These are phyloP conservation scores for Anarhynchus alexandrinus DNA, from an alignment of 2,113 vertebrate species.

Conservation along the genomic window DNA sequence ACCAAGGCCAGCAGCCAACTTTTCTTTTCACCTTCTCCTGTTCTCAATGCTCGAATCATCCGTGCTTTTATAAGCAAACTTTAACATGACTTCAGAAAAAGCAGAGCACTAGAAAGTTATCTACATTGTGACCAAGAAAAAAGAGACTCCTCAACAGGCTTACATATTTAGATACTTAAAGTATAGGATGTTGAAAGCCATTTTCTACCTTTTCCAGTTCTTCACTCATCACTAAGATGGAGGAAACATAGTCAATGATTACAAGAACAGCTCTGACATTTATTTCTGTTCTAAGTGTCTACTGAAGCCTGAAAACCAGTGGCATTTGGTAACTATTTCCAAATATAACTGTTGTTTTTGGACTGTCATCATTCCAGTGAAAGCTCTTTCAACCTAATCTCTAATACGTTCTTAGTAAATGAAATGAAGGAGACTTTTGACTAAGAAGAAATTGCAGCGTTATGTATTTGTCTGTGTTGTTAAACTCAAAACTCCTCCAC, in stretches of 20 bases:
- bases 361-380: background rate
- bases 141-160: background rate
- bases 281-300: background rate
- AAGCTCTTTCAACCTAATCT: constrained; percentile 2
- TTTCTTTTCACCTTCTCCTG: background rate
- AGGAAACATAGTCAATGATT: background rate
- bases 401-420: background rate
- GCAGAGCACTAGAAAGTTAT: background rate
- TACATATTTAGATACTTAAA: background rate
- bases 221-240: background rate
- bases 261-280: constrained; percentile 10
- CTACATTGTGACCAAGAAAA: background rate
- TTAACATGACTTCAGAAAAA: background rate
- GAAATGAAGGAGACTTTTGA: constrained; percentile 9
- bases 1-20: background rate
- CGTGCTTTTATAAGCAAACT: background rate
- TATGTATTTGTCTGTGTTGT: background rate
- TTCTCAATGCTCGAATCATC: background rate
- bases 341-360: constrained; percentile 9
- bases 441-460: background rate
- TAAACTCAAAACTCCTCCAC: background rate
- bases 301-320: background rate
- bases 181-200: background rate
- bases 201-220: background rate
- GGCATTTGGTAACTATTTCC: constrained; percentile 25